Conservation (phyloP, 2,113 vertebrate genomes). For the Apaloderma vittatum region DNA sequence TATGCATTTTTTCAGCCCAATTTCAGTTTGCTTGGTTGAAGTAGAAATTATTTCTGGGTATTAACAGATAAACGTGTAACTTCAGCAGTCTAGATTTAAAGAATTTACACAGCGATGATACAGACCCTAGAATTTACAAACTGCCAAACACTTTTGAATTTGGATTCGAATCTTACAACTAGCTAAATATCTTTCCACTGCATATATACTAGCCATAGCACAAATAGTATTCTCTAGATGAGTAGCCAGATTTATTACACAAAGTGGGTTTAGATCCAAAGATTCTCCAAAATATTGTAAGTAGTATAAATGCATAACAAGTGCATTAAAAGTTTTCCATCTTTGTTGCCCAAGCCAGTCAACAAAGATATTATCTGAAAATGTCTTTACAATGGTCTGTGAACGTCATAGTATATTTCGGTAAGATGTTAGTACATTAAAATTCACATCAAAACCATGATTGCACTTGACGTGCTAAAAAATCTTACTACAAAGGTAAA, state of each 20-base stretch:
- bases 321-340: not conserved
- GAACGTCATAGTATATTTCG: not conserved
- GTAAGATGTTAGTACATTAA: not conserved
- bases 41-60: not conserved
- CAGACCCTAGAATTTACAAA: not conserved
- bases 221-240: not conserved
- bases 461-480: not conserved
- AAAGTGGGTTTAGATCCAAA: not conserved
- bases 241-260: not conserved
- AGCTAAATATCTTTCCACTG: not conserved
- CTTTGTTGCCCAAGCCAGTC: not conserved
- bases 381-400: not conserved
- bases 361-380: not conserved
- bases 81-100: not conserved
- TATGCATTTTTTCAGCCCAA: not conserved
- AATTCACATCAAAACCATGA: not conserved
- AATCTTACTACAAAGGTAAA: not conserved
- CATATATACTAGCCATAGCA: not conserved
- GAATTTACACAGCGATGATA: not conserved
- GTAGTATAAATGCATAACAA: not conserved
- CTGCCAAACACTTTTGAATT: not conserved
- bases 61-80: not conserved
- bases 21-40: not conserved
- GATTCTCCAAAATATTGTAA: not conserved
- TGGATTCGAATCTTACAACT: not conserved